Percentiles rank a stretch among this genome's conserved stretches.
Evolutionary conservation across 2,888 invertebrate species (phyloP).

Genomic region (Ceramica pisi): DNA sequence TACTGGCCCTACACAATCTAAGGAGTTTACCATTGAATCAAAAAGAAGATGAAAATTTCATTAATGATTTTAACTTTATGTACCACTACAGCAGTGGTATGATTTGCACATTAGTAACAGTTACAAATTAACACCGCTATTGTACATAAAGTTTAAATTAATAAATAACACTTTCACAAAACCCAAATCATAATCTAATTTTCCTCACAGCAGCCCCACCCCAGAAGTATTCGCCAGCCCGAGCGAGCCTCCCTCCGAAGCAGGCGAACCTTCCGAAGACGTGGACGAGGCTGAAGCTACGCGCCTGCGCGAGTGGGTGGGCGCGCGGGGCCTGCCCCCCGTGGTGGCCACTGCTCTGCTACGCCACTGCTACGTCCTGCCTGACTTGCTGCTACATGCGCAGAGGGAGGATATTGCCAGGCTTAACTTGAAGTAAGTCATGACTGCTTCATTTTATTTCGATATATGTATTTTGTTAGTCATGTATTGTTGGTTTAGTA

Average conservation of each 20-base stretch:
- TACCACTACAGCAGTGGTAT: too few relatives aligned
- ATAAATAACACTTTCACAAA: not conserved
- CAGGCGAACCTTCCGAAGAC: not conserved
- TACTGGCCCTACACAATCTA: too few relatives aligned
- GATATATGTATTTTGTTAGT: too few relatives aligned
- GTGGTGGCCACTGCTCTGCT: slow-evolving; percentile 92
- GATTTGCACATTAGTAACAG: not conserved
- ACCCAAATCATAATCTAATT: not conserved
- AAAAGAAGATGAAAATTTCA: too few relatives aligned
- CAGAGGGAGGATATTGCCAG: slow-evolving; percentile 95
- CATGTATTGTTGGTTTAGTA: too few relatives aligned
- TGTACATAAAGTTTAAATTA: too few relatives aligned
- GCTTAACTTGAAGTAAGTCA: slow-evolving; percentile 87
- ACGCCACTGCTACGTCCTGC: slow-evolving; percentile 94
- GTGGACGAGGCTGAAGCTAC: slow-evolving; percentile 71
- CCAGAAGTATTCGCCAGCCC: slow-evolving; percentile 61
- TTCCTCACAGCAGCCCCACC: slow-evolving; percentile 57
- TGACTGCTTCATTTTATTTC: too few relatives aligned
- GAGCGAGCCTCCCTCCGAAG: slow-evolving; percentile 17
- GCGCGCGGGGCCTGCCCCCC: slow-evolving; percentile 92
- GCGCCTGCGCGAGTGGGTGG: slow-evolving; percentile 93
- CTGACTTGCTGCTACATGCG: slow-evolving; percentile 95
- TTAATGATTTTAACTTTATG: too few relatives aligned
- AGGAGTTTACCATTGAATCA: too few relatives aligned
- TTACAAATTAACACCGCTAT: not conserved